These are phyloP conservation scores for Limanda limanda DNA, from an alignment of 2,113 vertebrate genomes.

Conservation along the genomic window DNA sequence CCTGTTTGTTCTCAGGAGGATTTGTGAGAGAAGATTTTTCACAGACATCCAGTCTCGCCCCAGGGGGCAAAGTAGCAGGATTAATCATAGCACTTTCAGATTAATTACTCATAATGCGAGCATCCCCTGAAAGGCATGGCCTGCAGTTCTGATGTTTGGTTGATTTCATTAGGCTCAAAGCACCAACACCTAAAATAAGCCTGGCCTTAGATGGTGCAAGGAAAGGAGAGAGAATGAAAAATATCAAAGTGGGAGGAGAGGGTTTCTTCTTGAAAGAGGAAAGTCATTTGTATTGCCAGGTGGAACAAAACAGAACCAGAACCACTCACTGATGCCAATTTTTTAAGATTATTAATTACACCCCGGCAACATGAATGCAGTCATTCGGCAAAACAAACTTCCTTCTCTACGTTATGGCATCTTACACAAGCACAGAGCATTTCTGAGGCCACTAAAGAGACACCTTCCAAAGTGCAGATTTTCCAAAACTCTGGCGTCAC, in stretches of 20 bases:
- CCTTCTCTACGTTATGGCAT: too few species aligned
- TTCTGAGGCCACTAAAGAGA: too few species aligned
- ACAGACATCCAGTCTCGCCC: constrained; percentile 77
- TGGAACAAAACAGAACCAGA: constrained; percentile 3
- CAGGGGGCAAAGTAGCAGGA: constrained; percentile 79
- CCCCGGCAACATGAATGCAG: too few species aligned
- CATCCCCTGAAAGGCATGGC: constrained; percentile 82
- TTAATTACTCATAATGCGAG: constrained; percentile 87
- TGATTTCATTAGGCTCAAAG: constrained; percentile 86
- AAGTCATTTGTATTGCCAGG: neutral
- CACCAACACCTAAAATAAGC: constrained; percentile 82
- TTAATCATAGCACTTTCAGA: constrained; percentile 86
- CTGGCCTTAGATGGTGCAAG: constrained; percentile 44
- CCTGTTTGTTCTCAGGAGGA: constrained; percentile 72
- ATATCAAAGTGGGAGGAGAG: constrained; percentile 4
- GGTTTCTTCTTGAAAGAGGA: neutral
- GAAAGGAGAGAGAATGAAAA: constrained; percentile 32
- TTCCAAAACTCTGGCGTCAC: too few species aligned
- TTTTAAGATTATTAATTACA: neutral
- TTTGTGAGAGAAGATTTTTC: constrained; percentile 67
- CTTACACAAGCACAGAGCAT: too few species aligned
- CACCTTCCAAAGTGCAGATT: too few species aligned
- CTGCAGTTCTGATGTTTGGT: constrained; percentile 82
- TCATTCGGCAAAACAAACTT: too few species aligned
- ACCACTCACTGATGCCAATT: neutral